Evolutionary conservation across 2,888 invertebrate species (phyloP), one percentile per base, ranked within the genome.

Genomic region (Latrodectus hesperus): DNA sequence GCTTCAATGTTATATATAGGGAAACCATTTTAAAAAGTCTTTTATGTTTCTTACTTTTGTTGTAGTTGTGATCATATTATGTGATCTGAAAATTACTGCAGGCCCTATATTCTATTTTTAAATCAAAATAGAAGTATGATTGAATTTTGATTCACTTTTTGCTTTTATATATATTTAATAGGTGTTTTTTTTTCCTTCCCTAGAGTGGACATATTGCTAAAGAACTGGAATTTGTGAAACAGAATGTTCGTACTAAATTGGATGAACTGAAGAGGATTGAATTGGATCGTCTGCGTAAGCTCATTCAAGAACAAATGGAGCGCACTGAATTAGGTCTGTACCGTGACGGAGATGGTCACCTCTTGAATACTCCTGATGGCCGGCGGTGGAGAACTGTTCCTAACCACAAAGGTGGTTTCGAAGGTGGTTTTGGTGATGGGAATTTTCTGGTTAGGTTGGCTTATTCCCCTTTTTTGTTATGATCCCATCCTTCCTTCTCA

Each of bases 221-320:
- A 89, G 96, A 98, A 91, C 93, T 99, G 84, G 96, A 98, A 91
- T 96, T 96, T 92, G 98, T 89, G 0, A 95, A 95, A 91, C 98
- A 98, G 92, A 95, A 96, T 91, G 95, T 99, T 0, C 94, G 99
- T 90, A 95, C 96, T 0, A 95, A 95, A 91, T 93, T 99, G 88
- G 98, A 99, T 92, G 99, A 99, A 93, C 94, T 98, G 70, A 99
- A 99, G 92, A 94, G 99, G 70, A 94, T 95, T 51, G 99, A 99
- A 93, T 91, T 99, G 84, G 95, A 96, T 72, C 94, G 98, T 90
- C 93, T 99, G 64, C 94, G 96, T 22, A 94, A 95, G 88, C 93
- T 97, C 71, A 96, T 95, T 0, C 94, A 94, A 0, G 90, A 92
- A 93, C 94, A 95, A 92, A 94, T 93, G 90, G 95, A 96, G 91